These are phyloP conservation scores for Philonicus albiceps DNA, from an alignment of 2,888 invertebrate genomes.

Conservation along the genomic window DNA sequence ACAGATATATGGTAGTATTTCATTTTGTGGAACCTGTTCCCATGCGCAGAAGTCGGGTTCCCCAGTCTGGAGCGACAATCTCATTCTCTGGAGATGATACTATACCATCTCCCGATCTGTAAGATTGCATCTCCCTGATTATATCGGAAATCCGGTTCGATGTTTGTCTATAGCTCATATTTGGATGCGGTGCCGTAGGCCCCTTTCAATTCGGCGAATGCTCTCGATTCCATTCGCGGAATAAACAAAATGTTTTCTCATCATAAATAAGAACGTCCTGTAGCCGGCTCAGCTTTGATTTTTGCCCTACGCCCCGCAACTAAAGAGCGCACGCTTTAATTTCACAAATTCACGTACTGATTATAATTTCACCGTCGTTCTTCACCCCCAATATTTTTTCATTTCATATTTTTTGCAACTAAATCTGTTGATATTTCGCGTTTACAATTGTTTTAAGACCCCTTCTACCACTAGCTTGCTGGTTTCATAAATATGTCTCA, in stretches of 20 bases:
- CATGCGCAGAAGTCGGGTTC: neutral
- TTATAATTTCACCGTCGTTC: neutral
- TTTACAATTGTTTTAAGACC: neutral
- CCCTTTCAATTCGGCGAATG: neutral
- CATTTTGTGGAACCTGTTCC: neutral
- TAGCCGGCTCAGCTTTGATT: neutral
- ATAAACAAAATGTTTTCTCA: neutral
- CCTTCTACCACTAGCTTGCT: neutral
- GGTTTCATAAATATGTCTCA: conserved; percentile 12
- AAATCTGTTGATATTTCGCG: conserved; percentile 28
- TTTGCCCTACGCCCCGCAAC: neutral
- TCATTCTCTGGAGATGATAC: neutral
- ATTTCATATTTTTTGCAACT: neutral
- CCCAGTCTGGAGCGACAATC: neutral
- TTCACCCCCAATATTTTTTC: neutral
- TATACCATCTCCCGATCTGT: neutral
- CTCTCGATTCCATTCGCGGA: neutral
- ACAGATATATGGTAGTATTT: neutral
- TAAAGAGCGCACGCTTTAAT: conserved; percentile 21
- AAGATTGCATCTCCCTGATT: conserved; percentile 9
- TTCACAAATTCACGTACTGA: conserved; percentile 30
- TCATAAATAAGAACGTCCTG: neutral
- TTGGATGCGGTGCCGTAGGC: neutral
- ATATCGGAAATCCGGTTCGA: conserved; percentile 22
- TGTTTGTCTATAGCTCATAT: conserved; percentile 3